Conservation (phyloP, 2,888 invertebrate species). For the Blastobasis adustella region DNA sequence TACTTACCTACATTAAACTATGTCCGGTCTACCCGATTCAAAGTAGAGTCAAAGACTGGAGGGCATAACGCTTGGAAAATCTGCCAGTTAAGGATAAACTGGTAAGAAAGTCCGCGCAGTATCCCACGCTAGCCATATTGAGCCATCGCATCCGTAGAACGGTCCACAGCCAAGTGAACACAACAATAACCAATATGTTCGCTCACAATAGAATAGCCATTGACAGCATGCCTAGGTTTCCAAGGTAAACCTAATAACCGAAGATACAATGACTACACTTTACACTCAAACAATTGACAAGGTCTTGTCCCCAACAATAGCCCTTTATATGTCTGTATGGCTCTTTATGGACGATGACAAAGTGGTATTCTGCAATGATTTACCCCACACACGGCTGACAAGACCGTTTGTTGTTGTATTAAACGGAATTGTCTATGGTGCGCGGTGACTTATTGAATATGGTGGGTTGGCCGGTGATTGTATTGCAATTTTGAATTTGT, state of each 20-base stretch:
- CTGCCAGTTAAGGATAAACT: no score
- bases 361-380: conserved; percentile 61
- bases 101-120: no score
- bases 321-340: conserved; percentile 53
- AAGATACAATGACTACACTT: conserved; percentile 19
- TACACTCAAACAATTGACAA: conserved; percentile 51
- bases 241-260: conserved; percentile 32
- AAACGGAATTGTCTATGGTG: conserved; percentile 38
- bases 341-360: conserved; percentile 56
- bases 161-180: no score
- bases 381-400: conserved; percentile 41
- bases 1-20: no score
- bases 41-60: no score
- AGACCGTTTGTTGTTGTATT: conserved; percentile 28
- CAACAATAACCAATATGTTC: no score
- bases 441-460: conserved; percentile 29
- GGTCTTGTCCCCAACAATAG: conserved; percentile 42
- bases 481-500: conserved; percentile 17
- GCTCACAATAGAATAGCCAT: no score
- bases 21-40: no score
- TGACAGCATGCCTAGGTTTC: background rate
- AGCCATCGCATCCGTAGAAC: no score
- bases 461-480: conserved; percentile 24
- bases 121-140: no score
- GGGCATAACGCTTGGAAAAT: no score